Evolutionary conservation across 2,797 vertebrate species (phyloP), one percentile per base, ranked within the genome.

Genomic region (Kryptolebias ocellatus): DNA sequence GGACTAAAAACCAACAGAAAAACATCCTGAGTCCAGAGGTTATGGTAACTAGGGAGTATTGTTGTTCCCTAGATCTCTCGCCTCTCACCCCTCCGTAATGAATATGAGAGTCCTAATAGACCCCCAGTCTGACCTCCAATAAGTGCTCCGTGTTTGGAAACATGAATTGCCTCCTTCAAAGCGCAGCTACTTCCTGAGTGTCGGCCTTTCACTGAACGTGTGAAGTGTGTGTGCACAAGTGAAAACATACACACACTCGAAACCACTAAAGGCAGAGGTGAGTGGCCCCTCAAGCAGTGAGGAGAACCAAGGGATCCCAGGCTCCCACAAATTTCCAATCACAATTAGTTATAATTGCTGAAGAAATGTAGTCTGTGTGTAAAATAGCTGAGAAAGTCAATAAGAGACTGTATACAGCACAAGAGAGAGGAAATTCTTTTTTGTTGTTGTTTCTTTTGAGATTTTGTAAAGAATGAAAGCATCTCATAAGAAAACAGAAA

Each of bases 151-250:
- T 83, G 53, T 90, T 88, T 74, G 78, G 72, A 91, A 91, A 90
- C 90, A 83, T 85, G 89, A 91, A 92, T 92, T 90, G 90, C 82
- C 54, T 76, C 79, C 88, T 93, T 93, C 92, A 94, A 94, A 94
- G 89, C 80, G 60, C 67, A 70, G 81, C 81, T 64, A 87, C 91
- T 94, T 93, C 90, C 90, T 86, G 82, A 76, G 81, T 76, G 89
- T 74, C 92, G 20, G 5, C 85, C 86, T 88, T 81, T 87, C 76
- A 56, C 66, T 80, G 68, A 83, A 88, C 59, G 75, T 83, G 86
- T 81, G 76, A 85, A 80, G 67, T 46, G 54, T 37, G 76, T 60
- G 61, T 45, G 66, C 57, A 62, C 53, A 58, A 66, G 62, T 64
- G 75, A 56, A 71, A 72, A 72, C 69, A 70, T 53, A 45, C 58